Percentiles rank a stretch among this genome's conserved stretches.
Evolutionary conservation across 2,888 invertebrate species (phyloP).

Genomic region (Cantharis rufa): DNA sequence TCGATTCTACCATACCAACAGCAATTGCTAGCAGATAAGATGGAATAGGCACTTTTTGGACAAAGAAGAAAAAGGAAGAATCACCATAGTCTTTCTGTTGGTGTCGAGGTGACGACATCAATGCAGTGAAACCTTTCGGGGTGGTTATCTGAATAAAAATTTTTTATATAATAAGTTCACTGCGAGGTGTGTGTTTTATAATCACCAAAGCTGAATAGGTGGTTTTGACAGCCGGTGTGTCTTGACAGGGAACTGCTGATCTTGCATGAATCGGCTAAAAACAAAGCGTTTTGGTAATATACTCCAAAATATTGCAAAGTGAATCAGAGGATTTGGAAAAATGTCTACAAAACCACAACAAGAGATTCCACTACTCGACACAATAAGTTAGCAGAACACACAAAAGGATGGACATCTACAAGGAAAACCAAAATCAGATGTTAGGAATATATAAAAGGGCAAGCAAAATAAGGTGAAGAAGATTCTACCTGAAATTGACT

Average conservation of each 20-base stretch:
- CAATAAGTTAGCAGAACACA: background rate
- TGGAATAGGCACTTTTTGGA: conserved; percentile 82
- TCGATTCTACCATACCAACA: conserved; percentile 78
- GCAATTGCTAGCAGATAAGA: conserved; percentile 90
- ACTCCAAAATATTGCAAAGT: background rate
- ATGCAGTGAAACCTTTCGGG: conserved; percentile 73
- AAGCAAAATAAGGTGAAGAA: background rate
- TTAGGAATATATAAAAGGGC: background rate
- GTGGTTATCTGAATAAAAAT: conserved; percentile 64
- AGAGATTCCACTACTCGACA: background rate
- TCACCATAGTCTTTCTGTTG: conserved; percentile 53
- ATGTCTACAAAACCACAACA: background rate
- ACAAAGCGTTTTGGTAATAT: conserved; percentile 2
- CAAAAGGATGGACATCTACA: background rate
- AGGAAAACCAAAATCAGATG: background rate
- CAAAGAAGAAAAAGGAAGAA: conserved; percentile 61
- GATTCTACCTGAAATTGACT: conserved; percentile 74
- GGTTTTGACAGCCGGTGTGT: conserved; percentile 87
- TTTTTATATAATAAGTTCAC: background rate
- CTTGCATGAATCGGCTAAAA: conserved; percentile 84
- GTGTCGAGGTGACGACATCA: conserved; percentile 84
- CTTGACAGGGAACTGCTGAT: conserved; percentile 90
- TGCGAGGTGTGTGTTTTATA: conserved; percentile 16
- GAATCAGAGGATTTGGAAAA: background rate
- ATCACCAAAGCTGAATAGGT: conserved; percentile 67